Evolutionary conservation across 2,888 invertebrate species (phyloP), one percentile per base, ranked within the genome.

Genomic region (Coleophora flavipennella): DNA sequence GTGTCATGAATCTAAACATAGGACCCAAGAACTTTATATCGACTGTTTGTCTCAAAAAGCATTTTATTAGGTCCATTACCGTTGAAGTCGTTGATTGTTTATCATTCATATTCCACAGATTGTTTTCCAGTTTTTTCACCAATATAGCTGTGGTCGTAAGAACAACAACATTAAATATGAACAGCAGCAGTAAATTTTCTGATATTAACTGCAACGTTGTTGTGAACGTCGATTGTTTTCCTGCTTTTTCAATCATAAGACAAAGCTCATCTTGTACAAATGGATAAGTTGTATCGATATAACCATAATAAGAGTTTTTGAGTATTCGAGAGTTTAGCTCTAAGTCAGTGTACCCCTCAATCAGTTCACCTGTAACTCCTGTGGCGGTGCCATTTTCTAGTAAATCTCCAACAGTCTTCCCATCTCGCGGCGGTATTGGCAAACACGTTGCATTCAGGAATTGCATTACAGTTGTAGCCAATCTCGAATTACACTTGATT

Each of bases 311-410:
- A 0, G 76, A 69, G 36, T 77, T 74, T 39, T 85, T 78, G 3
- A 88, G 61, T 33, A 88, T 86, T 39, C 88, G 65, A 1, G 86
- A 80, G 45, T 75, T 87, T 7, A 88, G 53, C 42, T 87, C 86
- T 12, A 88, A 52, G 43, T 88, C 88, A 0, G 86, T 67, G 35
- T 87, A 88, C 6, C 76, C 74, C n/a, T 78, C 74, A 1, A 81
- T 62, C 34, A 85, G 51, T 52, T 85, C 83, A 13, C 69, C 69
- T 6, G 81, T 81, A 0, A 76, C 73, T 38, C 85, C 85, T 4
- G 84, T 83, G 1, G 78, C 75, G 31, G 78, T 84, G 1, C 79
- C 83, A 45, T 83, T 76, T 0, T 67, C 58, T 10, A 81, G 51
- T 11, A 83, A 51, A 50, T 80, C 76, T 13, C 85, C 85, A 1